Conservation (phyloP, 2,888 invertebrate genomes). For the Megastigmus dorsalis region DNA sequence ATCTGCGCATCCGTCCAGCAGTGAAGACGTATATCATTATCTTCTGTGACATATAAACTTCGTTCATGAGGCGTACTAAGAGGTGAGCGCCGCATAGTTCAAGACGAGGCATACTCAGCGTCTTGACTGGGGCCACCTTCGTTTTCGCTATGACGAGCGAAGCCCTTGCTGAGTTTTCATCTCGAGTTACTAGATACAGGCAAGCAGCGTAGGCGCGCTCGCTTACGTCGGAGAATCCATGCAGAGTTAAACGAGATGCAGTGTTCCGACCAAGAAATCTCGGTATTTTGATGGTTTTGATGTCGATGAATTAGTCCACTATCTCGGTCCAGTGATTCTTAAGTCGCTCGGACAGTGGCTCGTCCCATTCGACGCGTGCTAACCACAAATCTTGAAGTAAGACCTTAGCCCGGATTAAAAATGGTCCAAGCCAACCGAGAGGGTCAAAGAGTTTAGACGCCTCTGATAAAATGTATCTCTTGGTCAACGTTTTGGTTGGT, state of each 20-base stretch:
- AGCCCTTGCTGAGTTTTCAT: not conserved
- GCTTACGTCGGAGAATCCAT: constrained; percentile 17
- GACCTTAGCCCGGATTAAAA: constrained; percentile 8
- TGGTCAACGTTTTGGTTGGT: not conserved
- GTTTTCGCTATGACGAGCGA: constrained; percentile 32
- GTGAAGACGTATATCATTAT: not conserved
- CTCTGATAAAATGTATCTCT: not conserved
- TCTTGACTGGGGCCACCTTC: constrained; percentile 45
- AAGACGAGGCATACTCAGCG: too few relatives aligned
- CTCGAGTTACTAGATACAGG: not conserved
- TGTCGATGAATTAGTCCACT: not conserved
- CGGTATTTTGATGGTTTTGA: not conserved
- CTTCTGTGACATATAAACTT: not conserved
- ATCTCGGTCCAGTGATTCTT: not conserved
- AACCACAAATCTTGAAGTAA: constrained; percentile 18
- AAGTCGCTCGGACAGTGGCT: not conserved
- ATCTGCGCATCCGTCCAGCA: constrained; percentile 47
- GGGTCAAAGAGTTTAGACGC: constrained; percentile 18
- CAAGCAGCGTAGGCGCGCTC: not conserved
- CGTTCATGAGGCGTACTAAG: not conserved
- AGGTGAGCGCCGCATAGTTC: constrained; percentile 50
- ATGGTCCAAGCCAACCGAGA: constrained; percentile 10
- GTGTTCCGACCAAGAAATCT: not conserved
- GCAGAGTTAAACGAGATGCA: not conserved
- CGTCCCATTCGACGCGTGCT: not conserved